Evolutionary conservation across 1,140 invertebrate genomes (phyloP).

Genomic region (Phthorimaea operculella): DNA sequence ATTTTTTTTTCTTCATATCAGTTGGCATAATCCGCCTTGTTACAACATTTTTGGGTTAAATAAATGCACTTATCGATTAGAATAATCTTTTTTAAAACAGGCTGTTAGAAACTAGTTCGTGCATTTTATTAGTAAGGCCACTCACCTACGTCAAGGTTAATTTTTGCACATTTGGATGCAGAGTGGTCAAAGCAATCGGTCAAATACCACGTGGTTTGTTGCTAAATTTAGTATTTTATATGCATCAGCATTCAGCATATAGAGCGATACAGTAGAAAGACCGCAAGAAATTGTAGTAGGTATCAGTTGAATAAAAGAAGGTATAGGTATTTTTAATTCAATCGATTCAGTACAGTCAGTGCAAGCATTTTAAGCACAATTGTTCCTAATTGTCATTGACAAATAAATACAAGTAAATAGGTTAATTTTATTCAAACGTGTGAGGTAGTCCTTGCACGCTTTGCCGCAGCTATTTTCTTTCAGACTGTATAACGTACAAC

Average conservation of each 20-base stretch:
- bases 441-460: neutral
- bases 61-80: neutral
- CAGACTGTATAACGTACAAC: neutral
- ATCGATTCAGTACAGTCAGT: too few species aligned
- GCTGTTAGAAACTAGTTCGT: neutral
- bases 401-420: neutral
- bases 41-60: too few species aligned
- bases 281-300: too few species aligned
- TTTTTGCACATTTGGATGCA: conserved; percentile 10
- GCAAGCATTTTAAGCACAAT: neutral
- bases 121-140: conserved; percentile 18
- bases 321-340: too few species aligned
- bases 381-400: neutral
- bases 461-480: neutral
- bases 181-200: neutral
- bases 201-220: neutral
- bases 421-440: neutral
- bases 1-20: too few species aligned
- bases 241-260: too few species aligned
- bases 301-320: too few species aligned
- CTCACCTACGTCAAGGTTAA: conserved; percentile 30
- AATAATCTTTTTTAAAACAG: neutral
- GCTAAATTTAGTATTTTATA: neutral
- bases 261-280: too few species aligned
- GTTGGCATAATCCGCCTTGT: too few species aligned